Percentiles rank a stretch among this genome's conserved stretches.
phyloP scores from a whole-genome alignment of 2,113 vertebrate genomes.

The Ameiurus melas region DNA sequence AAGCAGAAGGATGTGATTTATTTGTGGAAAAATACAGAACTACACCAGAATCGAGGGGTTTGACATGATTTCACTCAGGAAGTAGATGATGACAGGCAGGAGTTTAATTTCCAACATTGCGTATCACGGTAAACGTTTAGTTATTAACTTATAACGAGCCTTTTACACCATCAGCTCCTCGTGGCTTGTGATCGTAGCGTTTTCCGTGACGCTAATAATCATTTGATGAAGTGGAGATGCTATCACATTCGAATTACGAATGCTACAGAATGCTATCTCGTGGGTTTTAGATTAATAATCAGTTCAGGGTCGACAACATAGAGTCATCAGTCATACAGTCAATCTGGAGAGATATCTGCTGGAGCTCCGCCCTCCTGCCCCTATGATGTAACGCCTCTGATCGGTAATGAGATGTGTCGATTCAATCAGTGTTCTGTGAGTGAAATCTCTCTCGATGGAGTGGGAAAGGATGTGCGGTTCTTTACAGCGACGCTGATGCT shows the following conservation, averaged over 20 bases:
- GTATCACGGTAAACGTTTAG: neutral
- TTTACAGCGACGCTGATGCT: too few species aligned
- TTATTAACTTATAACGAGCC: neutral
- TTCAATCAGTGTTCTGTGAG: too few species aligned
- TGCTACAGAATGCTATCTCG: neutral
- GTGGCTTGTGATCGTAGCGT: neutral
- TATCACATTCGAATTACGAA: neutral
- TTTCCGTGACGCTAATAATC: neutral
- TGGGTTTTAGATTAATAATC: neutral
- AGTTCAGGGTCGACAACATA: neutral
- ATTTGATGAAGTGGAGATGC: neutral
- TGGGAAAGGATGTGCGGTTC: too few species aligned
- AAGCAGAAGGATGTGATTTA: neutral
- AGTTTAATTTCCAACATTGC: neutral
- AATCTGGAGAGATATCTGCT: too few species aligned
- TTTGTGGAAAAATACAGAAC: neutral
- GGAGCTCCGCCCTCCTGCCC: too few species aligned
- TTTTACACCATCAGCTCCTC: neutral
- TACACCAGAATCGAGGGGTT: neutral
- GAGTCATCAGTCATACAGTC: neutral
- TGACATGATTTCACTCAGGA: neutral
- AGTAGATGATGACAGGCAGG: neutral
- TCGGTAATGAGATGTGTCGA: neutral
- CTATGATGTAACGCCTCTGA: neutral
- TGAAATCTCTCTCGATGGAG: too few species aligned